Base-by-base conservation (phyloP, 2,888 invertebrate genomes). In the Caradrina clavipalpis region DNA sequence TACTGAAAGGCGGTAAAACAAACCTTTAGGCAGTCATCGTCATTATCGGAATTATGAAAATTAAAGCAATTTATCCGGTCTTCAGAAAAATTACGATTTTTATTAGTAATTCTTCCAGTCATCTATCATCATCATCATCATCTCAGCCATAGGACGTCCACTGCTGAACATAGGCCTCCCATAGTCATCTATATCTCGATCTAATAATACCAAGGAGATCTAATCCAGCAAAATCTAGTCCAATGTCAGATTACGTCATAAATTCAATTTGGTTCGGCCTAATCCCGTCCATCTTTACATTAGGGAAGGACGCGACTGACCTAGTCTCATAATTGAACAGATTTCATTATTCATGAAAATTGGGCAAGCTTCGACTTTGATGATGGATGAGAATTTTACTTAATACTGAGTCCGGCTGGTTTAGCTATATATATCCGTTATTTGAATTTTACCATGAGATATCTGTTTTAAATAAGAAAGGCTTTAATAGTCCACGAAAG, bases 211-310 rank as follows among this genome's bases (percentile, higher is more conserved):
- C n/a, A 26, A 66, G 21, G 26, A 59, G 11, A 13, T 35, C 26
- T 39, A 5, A 56, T 51, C 45, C 45, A 21, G 26, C 2, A 51
- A 6, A 39, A 45, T 6, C 7, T 21, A 31, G 19, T 45, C n/a
- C 47, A 31, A 76, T 53, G 8, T 22, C 47, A 35, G 53, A 76
- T 53, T 60, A 55, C 45, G 50, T 31, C 22, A 47, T 49, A 49
- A 76, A 76, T 76, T 70, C 50, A 56, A 68, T 73, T 75, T 51
- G 45, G 57, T 55, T 53, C 31, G 21, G 31, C 21, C 51, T 31
- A 26, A 21, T 7, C 53, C 8, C 58, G 8, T 8, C 49, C 17
- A 39, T 55, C 57, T 42, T 39, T 31, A 21, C 42, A 74, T 50
- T 45, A 31, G 49, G 22, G 17, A 54, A 49, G 53, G 31, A 13